These are phyloP conservation scores for Patiria miniata DNA, from an alignment of 35 echinoderm and acorn worm genomes.

Conservation along the genomic window DNA sequence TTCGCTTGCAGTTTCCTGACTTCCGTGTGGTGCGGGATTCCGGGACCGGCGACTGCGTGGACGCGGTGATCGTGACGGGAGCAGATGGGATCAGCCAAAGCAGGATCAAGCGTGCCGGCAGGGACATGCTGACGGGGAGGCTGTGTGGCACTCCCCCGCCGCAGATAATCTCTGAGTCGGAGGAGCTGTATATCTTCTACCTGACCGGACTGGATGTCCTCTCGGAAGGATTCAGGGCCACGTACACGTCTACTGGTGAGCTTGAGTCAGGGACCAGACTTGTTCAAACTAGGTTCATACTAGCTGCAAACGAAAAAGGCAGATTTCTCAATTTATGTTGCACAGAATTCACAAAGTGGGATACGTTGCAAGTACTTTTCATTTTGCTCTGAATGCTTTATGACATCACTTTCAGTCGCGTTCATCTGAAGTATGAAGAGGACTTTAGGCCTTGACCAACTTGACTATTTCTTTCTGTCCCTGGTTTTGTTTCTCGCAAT, in stretches of 20 bases:
- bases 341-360: no score
- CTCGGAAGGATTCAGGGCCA: slow-evolving; percentile 57
- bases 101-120: neutral
- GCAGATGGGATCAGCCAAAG: no score
- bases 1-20: slow-evolving; percentile 39
- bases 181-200: slow-evolving; percentile 29
- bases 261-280: neutral
- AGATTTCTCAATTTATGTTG: no score
- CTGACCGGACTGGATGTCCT: slow-evolving; percentile 56
- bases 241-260: slow-evolving; percentile 60
- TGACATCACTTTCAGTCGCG: no score
- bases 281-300: no score
- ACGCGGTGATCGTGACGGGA: slow-evolving; percentile 24
- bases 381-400: neutral
- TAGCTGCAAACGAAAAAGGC: no score
- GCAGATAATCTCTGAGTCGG: slow-evolving; percentile 45
- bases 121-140: neutral
- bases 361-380: neutral
- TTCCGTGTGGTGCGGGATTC: slow-evolving; percentile 38
- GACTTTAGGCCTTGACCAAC: no score
- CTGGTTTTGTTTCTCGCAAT: no score
- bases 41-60: slow-evolving; percentile 23
- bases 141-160: slow-evolving; percentile 58
- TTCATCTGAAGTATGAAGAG: no score
- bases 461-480: no score